Percentiles rank a stretch among this genome's conserved stretches.
Conservation (phyloP, 2,113 vertebrate genomes). For the Microcebus ravelobensis region DNA sequence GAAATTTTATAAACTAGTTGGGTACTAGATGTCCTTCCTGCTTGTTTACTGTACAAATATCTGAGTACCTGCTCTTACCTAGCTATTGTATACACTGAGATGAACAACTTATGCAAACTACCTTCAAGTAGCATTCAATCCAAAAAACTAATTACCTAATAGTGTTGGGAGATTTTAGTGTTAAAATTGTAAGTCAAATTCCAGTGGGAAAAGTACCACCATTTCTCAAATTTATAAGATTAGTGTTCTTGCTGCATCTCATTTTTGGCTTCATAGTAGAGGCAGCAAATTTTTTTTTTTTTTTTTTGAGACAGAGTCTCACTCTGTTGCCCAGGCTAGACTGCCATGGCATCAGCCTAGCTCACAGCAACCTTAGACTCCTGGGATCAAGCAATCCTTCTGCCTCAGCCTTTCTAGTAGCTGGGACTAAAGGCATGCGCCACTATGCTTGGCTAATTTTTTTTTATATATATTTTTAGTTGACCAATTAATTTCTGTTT, state of each 20-base stretch:
- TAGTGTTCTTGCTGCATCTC: not conserved
- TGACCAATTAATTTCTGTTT: too few species aligned
- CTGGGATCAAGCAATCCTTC: too few species aligned
- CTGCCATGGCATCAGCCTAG: too few species aligned
- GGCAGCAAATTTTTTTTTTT: not conserved
- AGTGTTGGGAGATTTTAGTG: not conserved
- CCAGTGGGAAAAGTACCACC: not conserved
- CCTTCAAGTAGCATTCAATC: not conserved
- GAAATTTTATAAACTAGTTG: not conserved
- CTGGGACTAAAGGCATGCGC: too few species aligned
- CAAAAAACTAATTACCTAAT: not conserved
- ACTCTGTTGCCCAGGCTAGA: too few species aligned
- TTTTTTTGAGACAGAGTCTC: too few species aligned
- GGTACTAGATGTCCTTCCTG: not conserved
- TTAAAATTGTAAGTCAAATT: conserved; percentile 41
- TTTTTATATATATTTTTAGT: too few species aligned
- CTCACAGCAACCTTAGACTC: too few species aligned
- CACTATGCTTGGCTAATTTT: too few species aligned
- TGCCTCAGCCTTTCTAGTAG: too few species aligned
- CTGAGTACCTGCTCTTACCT: not conserved
- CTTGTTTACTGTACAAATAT: not conserved
- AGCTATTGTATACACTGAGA: not conserved
- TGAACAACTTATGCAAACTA: not conserved
- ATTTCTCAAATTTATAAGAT: conserved; percentile 12
- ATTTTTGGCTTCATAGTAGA: not conserved